phyloP scores from a whole-genome alignment of 2,888 invertebrate species.

The Aphidius colemani region DNA sequence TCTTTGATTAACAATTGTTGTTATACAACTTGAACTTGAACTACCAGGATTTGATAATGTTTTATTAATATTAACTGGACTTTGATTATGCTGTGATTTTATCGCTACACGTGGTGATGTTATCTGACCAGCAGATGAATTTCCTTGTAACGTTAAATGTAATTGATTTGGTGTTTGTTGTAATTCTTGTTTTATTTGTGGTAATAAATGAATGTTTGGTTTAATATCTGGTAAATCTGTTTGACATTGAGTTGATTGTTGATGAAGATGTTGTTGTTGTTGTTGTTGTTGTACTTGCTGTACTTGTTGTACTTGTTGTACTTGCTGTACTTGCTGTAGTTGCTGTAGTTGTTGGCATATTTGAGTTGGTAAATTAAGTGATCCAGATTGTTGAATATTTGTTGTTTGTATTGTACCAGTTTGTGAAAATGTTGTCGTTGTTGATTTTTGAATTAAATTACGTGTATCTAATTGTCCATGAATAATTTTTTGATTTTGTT shows the following conservation, averaged over 20 bases:
- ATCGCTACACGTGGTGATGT: conserved; percentile 39
- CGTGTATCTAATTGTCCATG: no score
- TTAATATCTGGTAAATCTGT: conserved; percentile 54
- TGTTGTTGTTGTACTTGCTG: conserved; percentile 32
- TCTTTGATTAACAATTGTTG: conserved; percentile 47
- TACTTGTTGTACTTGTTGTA: conserved; percentile 51
- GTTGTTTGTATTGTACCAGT: not conserved
- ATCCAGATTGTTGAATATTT: not conserved
- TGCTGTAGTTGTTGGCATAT: conserved; percentile 40
- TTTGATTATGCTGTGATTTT: conserved; percentile 37
- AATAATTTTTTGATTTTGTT: no score
- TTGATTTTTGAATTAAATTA: no score
- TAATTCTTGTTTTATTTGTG: conserved; percentile 53
- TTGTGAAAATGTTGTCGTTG: conserved; percentile 12
- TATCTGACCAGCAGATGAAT: conserved; percentile 50
- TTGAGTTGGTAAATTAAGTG: conserved; percentile 3
- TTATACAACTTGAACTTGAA: conserved; percentile 39
- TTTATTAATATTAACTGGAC: conserved; percentile 40
- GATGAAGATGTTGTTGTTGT: conserved; percentile 36
- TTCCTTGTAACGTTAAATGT: conserved; percentile 47
- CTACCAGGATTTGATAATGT: conserved; percentile 45
- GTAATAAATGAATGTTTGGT: conserved; percentile 45
- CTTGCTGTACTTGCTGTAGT: conserved; percentile 48
- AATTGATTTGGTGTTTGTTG: conserved; percentile 47
- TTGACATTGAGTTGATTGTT: conserved; percentile 55